These are phyloP conservation scores for Melanotaenia maccullochi DNA, from an alignment of 2,797 vertebrate species.

Conservation along the genomic window DNA sequence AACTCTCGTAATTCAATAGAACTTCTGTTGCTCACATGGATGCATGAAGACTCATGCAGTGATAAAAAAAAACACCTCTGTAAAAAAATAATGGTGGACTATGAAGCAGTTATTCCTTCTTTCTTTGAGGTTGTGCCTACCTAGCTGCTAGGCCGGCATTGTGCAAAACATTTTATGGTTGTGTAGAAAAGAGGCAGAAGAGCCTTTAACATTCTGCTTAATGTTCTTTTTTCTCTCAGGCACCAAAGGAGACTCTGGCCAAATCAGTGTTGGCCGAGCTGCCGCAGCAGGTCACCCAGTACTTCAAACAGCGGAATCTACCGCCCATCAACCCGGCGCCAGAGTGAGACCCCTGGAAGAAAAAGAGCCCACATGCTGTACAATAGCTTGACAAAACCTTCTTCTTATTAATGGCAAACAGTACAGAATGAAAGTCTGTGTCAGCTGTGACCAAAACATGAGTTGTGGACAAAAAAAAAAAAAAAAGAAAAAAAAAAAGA, in stretches of 20 bases:
- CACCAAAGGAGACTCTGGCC: constrained; percentile 97
- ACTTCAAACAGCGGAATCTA: constrained; percentile 96
- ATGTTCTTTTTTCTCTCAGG: constrained; percentile 77
- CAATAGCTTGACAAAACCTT: constrained; percentile 48
- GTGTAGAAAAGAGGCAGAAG: not conserved
- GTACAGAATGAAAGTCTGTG: constrained; percentile 41
- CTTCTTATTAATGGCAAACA: constrained; percentile 43
- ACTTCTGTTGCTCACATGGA: not conserved
- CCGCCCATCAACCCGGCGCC: constrained; percentile 88
- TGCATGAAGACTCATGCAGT: not conserved
- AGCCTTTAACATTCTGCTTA: not conserved
- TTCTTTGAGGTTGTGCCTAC: not conserved
- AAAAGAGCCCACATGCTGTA: constrained; percentile 37
- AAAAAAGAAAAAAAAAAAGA: constrained; percentile 36
- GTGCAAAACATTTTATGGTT: not conserved
- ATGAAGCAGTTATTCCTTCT: not conserved
- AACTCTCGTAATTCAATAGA: too few relatives aligned
- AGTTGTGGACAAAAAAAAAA: constrained; percentile 38
- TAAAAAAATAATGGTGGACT: not conserved
- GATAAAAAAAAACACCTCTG: not conserved
- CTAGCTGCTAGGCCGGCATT: not conserved
- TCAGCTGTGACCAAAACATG: constrained; percentile 45
- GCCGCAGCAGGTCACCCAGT: constrained; percentile 97
- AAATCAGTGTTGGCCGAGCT: constrained; percentile 97
- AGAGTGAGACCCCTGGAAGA: constrained; percentile 77